A percentile compares a stretch with the other conserved stretches of the same genome.
These are phyloP conservation scores for Yponomeuta evonymella DNA, from an alignment of 2,888 invertebrate genomes.

Conservation along the genomic window DNA sequence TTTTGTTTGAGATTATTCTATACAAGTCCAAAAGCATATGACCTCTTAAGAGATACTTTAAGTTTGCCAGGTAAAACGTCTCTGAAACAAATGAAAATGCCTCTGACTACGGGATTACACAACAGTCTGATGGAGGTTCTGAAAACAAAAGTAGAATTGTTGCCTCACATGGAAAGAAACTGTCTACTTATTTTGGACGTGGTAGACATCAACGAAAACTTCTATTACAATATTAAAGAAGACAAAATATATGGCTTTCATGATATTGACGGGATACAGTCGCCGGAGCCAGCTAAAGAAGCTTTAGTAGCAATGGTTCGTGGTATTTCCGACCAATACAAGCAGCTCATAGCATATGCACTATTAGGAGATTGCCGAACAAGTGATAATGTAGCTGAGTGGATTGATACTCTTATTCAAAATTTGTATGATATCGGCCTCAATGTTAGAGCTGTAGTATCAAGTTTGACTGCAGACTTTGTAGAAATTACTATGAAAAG, in stretches of 20 bases:
- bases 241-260: background rate
- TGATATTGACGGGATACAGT: background rate
- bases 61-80: background rate
- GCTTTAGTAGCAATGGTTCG: background rate
- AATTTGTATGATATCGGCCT: background rate
- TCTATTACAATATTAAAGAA: background rate
- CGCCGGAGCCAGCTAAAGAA: background rate
- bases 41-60: background rate
- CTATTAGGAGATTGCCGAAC: background rate
- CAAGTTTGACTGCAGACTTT: background rate
- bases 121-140: background rate
- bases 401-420: background rate
- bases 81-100: background rate
- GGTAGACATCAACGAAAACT: background rate
- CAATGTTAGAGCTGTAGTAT: background rate
- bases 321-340: background rate
- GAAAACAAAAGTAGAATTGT: background rate
- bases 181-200: background rate
- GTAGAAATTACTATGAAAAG: background rate
- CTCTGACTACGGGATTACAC: background rate
- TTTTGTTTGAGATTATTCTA: background rate
- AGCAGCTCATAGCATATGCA: background rate
- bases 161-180: background rate
- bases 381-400: background rate
- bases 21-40: background rate